These are phyloP conservation scores for Dromius quadrimaculatus DNA, from an alignment of 2,888 invertebrate species.

Conservation along the genomic window DNA sequence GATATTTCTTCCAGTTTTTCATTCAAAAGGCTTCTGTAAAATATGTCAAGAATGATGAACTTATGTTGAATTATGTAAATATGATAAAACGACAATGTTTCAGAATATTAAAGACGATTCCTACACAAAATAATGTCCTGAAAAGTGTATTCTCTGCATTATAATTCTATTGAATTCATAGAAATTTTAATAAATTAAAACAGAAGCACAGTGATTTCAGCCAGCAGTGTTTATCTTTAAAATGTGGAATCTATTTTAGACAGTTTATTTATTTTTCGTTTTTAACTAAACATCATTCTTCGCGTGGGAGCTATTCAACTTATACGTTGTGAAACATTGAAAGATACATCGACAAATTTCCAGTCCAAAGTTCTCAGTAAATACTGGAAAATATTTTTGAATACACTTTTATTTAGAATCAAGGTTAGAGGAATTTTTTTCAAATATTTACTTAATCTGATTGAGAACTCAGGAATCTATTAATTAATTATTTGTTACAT, in stretches of 20 bases:
- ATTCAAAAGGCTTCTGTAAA: no score
- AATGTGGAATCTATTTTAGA: slow-evolving; percentile 42
- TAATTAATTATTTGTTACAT: no score
- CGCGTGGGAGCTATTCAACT: slow-evolving; percentile 34
- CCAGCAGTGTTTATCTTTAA: slow-evolving; percentile 39
- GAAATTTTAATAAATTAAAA: slow-evolving; percentile 28
- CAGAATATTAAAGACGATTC: no score
- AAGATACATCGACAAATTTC: neutral
- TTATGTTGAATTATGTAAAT: no score
- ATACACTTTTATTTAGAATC: neutral
- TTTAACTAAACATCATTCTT: slow-evolving; percentile 43
- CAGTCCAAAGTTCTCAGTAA: neutral
- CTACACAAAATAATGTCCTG: no score
- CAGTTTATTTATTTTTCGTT: slow-evolving; percentile 49
- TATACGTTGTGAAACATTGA: slow-evolving; percentile 7
- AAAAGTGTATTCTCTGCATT: no score
- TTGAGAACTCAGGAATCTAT: no score
- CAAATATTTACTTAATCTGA: slow-evolving; percentile 6
- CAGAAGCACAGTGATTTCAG: neutral
- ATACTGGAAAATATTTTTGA: slow-evolving; percentile 1
- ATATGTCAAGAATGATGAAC: no score
- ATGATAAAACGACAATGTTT: no score
- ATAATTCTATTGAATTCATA: no score
- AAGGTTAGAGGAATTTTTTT: neutral
- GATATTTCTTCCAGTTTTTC: no score